A percentile compares a stretch with the other conserved stretches of the same genome.
Conservation (phyloP, 2,797 vertebrate species). For the Pogonophryne albipinna region DNA sequence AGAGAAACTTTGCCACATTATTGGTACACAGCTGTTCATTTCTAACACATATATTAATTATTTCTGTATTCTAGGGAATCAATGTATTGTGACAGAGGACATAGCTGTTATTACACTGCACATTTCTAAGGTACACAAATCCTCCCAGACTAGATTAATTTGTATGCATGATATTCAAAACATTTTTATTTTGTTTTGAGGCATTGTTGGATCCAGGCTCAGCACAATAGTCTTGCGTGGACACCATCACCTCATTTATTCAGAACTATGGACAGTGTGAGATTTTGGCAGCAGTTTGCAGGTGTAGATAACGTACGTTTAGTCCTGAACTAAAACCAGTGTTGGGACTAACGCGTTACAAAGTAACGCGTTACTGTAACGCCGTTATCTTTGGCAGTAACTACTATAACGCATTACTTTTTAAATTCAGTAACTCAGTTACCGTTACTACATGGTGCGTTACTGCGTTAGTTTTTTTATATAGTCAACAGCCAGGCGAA, state of each 20-base stretch:
- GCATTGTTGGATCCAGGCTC: neutral
- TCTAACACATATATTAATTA: neutral
- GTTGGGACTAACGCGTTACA: too few species aligned
- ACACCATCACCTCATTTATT: neutral
- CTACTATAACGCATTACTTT: too few species aligned
- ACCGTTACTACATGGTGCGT: too few species aligned
- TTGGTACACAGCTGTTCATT: conserved; percentile 18
- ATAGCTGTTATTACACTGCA: neutral
- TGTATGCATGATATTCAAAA: conserved; percentile 13
- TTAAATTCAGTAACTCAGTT: too few species aligned
- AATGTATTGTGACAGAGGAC: neutral
- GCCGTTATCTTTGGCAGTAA: too few species aligned
- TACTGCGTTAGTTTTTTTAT: too few species aligned
- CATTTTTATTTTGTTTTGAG: neutral
- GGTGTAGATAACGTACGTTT: neutral
- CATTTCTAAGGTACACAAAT: neutral
- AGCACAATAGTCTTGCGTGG: neutral
- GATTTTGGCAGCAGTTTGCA: neutral
- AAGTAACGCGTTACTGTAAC: too few species aligned
- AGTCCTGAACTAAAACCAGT: neutral
- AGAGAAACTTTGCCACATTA: conserved; percentile 10
- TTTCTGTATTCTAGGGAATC: neutral
- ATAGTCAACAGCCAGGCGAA: too few species aligned
- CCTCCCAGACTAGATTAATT: neutral
- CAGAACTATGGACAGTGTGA: neutral